Conservation (phyloP, 1,140 invertebrate species). For the Procambarus clarkii region DNA sequence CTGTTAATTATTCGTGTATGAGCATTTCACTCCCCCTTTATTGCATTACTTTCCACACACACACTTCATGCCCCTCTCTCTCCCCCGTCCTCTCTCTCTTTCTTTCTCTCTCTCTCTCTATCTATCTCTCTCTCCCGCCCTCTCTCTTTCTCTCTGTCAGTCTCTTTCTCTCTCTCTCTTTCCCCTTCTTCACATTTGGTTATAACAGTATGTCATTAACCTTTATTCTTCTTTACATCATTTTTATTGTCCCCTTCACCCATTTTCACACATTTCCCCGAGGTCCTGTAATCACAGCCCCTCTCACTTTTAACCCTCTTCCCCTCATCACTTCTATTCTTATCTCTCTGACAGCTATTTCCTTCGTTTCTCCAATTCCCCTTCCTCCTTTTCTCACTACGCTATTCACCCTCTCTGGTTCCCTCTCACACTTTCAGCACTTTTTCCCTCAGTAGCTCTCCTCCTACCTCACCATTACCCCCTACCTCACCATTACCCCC, state of each 20-base stretch:
- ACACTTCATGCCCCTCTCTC: background rate
- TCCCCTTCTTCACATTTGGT: background rate
- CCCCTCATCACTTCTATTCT: background rate
- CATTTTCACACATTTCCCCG: background rate
- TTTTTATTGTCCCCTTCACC: background rate
- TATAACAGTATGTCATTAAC: background rate
- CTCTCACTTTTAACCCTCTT: background rate
- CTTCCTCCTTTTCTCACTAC: background rate
- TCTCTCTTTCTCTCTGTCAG: background rate
- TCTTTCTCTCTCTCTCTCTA: background rate
- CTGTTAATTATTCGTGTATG: slow-evolving; percentile 13
- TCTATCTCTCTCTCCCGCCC: no score
- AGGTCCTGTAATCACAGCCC: background rate
- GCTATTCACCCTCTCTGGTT: background rate
- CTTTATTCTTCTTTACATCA: background rate
- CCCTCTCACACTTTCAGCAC: background rate
- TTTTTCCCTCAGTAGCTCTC: no score
- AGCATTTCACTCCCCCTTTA: slow-evolving; percentile 7
- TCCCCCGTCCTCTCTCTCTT: background rate
- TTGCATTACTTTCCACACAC: slow-evolving; percentile 3
- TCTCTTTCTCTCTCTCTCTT: no score
- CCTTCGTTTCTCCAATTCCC: background rate
- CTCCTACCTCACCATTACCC: no score
- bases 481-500: no score
- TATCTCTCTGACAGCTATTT: background rate